Evolutionary conservation across 2,888 invertebrate species (phyloP).

Genomic region (Lumbricus terrestris): DNA sequence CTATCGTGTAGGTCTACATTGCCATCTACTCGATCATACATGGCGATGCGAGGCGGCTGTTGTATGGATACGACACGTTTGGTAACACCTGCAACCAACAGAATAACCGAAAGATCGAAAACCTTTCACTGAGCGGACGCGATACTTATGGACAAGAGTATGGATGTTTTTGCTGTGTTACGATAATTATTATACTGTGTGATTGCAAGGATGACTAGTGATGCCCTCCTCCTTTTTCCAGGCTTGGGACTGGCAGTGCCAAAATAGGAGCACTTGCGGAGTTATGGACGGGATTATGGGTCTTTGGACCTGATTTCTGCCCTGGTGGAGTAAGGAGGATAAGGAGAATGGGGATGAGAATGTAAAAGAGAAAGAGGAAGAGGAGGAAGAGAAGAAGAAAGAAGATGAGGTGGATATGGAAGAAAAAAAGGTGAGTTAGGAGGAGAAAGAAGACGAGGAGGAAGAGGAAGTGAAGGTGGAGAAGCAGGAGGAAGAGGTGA

Average conservation of each 20-base stretch:
- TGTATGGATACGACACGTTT: conserved; percentile 90
- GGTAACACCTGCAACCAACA: conserved; percentile 89
- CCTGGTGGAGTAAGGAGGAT: no score
- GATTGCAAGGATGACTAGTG: no score
- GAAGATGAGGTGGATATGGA: not conserved
- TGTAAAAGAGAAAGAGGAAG: no score
- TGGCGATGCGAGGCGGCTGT: conserved; percentile 70
- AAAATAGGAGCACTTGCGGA: no score
- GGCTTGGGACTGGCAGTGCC: no score
- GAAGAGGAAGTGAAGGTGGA: not conserved
- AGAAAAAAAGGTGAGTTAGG: not conserved
- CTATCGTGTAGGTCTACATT: conserved; percentile 60
- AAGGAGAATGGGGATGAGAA: no score
- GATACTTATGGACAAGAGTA: conserved; percentile 66
- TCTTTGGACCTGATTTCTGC: no score
- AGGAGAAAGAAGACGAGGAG: not conserved
- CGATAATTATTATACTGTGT: no score
- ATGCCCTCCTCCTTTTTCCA: no score
- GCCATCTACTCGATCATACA: conserved; percentile 80
- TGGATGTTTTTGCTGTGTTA: no score
- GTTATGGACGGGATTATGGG: no score
- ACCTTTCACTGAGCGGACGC: conserved; percentile 75
- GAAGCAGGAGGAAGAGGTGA: not conserved
- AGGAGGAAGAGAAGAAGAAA: not conserved
- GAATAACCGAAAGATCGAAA: conserved; percentile 67